phyloP scores from a whole-genome alignment of 2,113 vertebrate genomes.

The Eulemur macaco region DNA sequence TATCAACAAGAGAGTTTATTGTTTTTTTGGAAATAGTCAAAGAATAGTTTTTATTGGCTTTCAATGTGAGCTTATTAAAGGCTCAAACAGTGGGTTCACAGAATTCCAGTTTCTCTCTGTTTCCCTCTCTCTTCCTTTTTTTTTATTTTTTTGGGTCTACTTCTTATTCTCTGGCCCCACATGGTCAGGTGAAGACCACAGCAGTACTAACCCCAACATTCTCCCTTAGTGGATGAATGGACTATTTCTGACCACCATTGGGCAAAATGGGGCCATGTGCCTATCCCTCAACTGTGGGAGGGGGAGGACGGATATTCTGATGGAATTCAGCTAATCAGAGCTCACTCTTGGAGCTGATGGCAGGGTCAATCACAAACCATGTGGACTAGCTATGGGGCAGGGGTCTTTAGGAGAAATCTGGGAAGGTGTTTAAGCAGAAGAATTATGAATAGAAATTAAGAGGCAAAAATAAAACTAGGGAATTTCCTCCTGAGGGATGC shows the following conservation, averaged over 20 bases:
- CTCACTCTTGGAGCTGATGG: background rate
- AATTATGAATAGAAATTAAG: background rate
- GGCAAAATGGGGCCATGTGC: background rate
- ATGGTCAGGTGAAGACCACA: background rate
- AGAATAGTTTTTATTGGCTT: background rate
- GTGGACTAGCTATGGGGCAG: background rate
- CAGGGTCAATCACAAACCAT: accelerated
- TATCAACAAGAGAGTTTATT: background rate
- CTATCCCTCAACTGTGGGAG: background rate
- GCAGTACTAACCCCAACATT: background rate
- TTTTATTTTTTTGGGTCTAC: background rate
- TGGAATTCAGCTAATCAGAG: background rate
- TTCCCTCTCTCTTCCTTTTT: accelerated
- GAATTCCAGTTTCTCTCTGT: background rate
- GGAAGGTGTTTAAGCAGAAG: background rate
- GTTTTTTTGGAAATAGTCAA: background rate
- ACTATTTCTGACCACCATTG: background rate
- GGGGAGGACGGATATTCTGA: accelerated
- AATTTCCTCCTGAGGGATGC: background rate
- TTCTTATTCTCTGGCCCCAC: background rate
- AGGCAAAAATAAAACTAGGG: background rate
- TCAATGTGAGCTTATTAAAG: background rate
- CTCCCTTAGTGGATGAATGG: background rate
- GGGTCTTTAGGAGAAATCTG: background rate
- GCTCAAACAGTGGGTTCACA: background rate